Percentiles rank a stretch among this genome's conserved stretches.
Evolutionary conservation across 2,113 vertebrate genomes (phyloP).

Genomic region (Podiceps cristatus): DNA sequence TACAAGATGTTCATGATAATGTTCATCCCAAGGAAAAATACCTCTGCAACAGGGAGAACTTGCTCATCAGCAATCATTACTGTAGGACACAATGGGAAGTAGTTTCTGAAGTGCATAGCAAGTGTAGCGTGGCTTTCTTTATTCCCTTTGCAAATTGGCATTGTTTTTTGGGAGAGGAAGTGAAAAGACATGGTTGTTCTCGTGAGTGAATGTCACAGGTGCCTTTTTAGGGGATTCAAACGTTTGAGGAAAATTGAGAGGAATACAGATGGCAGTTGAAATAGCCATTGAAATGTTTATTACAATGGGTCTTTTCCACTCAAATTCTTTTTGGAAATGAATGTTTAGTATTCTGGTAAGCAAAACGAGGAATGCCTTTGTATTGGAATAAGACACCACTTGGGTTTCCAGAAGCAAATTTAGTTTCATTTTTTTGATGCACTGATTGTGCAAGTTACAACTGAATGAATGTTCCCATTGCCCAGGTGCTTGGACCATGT

Average conservation of each 20-base stretch:
- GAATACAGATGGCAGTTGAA: conserved; percentile 8
- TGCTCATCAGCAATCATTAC: background rate
- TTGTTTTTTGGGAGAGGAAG: background rate
- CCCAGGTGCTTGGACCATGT: background rate
- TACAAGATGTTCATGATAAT: background rate
- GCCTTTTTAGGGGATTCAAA: background rate
- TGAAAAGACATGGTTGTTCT: background rate
- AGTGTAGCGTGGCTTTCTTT: background rate
- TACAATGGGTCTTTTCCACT: background rate
- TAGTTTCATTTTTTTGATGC: background rate
- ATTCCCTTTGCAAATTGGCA: background rate
- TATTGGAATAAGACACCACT: background rate
- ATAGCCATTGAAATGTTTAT: background rate
- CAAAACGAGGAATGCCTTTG: background rate
- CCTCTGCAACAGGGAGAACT: background rate
- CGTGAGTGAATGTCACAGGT: background rate
- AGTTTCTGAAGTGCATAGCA: background rate
- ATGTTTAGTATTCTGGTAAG: background rate
- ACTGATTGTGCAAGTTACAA: background rate
- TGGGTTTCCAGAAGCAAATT: background rate
- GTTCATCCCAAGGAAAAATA: background rate
- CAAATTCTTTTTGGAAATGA: background rate
- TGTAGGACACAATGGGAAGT: background rate
- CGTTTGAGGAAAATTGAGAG: background rate
- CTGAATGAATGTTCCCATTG: background rate